Base-by-base conservation (phyloP, 2,888 invertebrate species). In the Congeria kusceri region DNA sequence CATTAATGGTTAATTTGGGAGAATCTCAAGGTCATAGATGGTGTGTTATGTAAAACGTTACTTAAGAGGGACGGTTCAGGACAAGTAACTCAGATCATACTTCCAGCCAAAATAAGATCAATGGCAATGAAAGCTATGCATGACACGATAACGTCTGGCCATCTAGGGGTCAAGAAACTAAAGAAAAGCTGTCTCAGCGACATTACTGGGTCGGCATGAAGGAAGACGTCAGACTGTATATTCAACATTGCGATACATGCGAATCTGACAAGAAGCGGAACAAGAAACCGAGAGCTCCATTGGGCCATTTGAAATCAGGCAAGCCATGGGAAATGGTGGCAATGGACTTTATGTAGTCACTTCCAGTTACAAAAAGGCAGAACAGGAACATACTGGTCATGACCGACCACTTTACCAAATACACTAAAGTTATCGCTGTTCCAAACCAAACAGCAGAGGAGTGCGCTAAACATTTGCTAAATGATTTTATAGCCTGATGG, bases 291-390 rank as follows among this genome's bases (percentile, higher is more conserved):
- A 20, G 56, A 25, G 56, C 56, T 20, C 39, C 39, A 7, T 39
- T 39, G 39, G 39, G 39, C 39, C 39, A 39, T 39, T 53, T 81
- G 59, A 4, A 15, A 27, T 28, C 65, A 15, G 81, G 81, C 23
- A 59, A 61, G 15, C 75, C 77, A 32, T 18, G 62, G 27, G 77
- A 80, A 29, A 64, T 68, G 11, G 15, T 67, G 18, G 57, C 56
- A 13, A 32, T 44, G 7, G 32, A 67, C 27, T 67, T 29, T 39
- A n/a, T 67, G 23, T 57, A 39, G 11, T 57, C 57, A 57, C 39
- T 67, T 13, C 67, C 67, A 13, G 57, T 32, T 7, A 67, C 67
- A 23, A 15, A 4, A 13, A 18, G 32, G 15, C 32, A 57, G 39
- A 67, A 67, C 23, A n/a, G 56, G 11, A 57, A 57, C 23, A 39